Evolutionary conservation across 2,113 vertebrate genomes (phyloP), one percentile per base, ranked within the genome.

Genomic region (Eonycteris spelaea): DNA sequence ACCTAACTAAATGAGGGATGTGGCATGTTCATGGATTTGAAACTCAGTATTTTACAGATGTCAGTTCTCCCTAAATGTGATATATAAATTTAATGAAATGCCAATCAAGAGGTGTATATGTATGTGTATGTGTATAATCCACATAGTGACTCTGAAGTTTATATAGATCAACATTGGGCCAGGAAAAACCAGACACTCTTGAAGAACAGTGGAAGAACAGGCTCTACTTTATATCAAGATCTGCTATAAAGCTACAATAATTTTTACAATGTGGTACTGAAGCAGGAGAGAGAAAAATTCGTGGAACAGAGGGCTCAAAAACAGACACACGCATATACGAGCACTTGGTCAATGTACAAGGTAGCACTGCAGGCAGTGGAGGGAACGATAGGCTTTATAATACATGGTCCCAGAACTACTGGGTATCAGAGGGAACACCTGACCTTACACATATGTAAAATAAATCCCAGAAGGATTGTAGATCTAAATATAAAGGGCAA

Each of bases 311-410:
- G 21, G 80, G 9, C 35, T 33, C 48, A 73, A 65, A 82, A 53
- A 35, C 35, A 48, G 40, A 68, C 0, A 3, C 3, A 26, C 1
- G 26, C 0, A 2, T 7, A 38, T 26, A 1, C 1, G 6, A 18
- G 77, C 33, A 65, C 15, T 9, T 24, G 5, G 4, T 38, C 59
- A 40, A 71, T 18, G 55, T 19, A 26, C 65, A 57, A 12, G 30
- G 4, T 4, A 7, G 10, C 2, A 2, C 19, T 55, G 3, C 24
- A 51, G 43, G 35, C 7, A 8, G 2, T 3, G 7, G 22, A 18
- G 30, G 55, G 26, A n/a, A 43, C 9, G 28, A 21, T 16, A 14
- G 51, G 3, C 43, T 24, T 78, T 26, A 63, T 19, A 18, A 11
- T 21, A 30, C 35, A 24, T 11, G 4, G 19, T 10, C 19, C n/a